These are phyloP conservation scores for Musca domestica DNA, from an alignment of 1,140 invertebrate species.

Conservation along the genomic window DNA sequence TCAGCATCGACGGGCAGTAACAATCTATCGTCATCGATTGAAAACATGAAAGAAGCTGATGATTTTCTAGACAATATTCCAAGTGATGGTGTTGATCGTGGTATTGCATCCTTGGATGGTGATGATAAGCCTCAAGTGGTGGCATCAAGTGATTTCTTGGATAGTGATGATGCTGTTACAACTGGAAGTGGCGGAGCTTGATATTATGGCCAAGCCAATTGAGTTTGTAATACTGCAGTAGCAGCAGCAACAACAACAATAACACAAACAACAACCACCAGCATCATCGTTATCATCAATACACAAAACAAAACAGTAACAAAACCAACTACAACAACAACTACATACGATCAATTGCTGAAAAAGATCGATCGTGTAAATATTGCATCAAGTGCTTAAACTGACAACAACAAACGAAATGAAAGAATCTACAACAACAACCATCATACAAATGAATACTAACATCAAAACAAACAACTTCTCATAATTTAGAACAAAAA, in stretches of 20 bases:
- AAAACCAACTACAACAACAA: too few species aligned
- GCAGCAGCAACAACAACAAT: too few species aligned
- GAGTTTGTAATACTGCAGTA: neutral
- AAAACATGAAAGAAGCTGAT: neutral
- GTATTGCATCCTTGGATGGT: neutral
- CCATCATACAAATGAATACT: neutral
- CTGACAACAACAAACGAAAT: neutral
- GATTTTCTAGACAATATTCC: slow-evolving; percentile 5
- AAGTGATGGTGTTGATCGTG: neutral
- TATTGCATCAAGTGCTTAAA: slow-evolving; percentile 19
- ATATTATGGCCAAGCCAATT: slow-evolving; percentile 13
- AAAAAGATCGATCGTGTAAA: slow-evolving; percentile 1
- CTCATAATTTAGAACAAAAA: neutral
- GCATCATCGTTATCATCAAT: too few species aligned
- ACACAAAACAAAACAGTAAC: too few species aligned
- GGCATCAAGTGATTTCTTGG: slow-evolving; percentile 6
- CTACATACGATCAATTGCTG: slow-evolving; percentile 1
- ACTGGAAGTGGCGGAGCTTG: slow-evolving; percentile 2
- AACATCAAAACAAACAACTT: neutral
- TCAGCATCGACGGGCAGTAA: neutral
- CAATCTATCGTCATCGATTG: neutral
- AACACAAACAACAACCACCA: too few species aligned
- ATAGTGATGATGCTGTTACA: slow-evolving; percentile 16
- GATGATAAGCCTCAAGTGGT: slow-evolving; percentile 11
- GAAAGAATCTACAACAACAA: slow-evolving; percentile 10